These are phyloP conservation scores for Rhagonycha fulva DNA, from an alignment of 2,888 invertebrate genomes.

Conservation along the genomic window DNA sequence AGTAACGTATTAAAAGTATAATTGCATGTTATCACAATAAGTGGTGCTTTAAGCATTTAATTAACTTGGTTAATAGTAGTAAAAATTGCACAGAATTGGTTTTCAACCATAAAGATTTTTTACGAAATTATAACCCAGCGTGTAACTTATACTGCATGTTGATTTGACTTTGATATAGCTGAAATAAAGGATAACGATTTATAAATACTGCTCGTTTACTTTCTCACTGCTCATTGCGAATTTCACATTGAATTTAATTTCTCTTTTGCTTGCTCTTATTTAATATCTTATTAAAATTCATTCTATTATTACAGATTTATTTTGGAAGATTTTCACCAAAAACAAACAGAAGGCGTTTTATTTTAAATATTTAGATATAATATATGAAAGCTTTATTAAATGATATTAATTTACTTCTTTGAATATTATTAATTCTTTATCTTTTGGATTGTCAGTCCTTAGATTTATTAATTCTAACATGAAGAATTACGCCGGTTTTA, in stretches of 20 bases:
- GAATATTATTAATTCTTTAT: too few relatives aligned
- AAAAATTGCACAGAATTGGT: background rate
- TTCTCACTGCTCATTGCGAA: background rate
- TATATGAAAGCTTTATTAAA: too few relatives aligned
- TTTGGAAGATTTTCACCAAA: too few relatives aligned
- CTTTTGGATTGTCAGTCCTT: too few relatives aligned
- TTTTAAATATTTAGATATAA: too few relatives aligned
- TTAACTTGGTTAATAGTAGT: background rate
- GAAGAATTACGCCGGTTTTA: too few relatives aligned
- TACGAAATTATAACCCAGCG: background rate
- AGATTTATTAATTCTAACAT: too few relatives aligned
- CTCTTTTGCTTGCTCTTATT: background rate
- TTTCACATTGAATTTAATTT: background rate
- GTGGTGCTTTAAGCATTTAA: background rate
- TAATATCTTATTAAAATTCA: background rate
- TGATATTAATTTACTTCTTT: too few relatives aligned
- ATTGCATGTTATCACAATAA: background rate
- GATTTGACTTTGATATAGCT: background rate
- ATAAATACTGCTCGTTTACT: background rate
- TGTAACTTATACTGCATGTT: background rate
- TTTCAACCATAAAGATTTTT: background rate
- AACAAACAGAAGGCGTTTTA: too few relatives aligned
- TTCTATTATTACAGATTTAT: too few relatives aligned
- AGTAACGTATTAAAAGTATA: background rate
- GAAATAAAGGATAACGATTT: background rate